Evolutionary conservation across 2,888 invertebrate species (phyloP).

Genomic region (Caenorhabditis sp.): DNA sequence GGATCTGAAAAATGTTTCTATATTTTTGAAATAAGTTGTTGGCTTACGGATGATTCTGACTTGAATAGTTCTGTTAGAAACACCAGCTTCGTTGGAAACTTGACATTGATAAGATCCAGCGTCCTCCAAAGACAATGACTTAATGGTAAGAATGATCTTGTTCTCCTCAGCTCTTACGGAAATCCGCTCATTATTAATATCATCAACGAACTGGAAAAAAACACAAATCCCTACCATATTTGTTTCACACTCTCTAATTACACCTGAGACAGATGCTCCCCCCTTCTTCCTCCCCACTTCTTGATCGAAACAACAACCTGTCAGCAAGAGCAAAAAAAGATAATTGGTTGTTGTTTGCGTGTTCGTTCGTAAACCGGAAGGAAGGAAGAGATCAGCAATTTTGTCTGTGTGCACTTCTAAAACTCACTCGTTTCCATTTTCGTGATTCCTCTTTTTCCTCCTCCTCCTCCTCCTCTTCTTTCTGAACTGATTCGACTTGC

Average conservation of each 20-base stretch:
- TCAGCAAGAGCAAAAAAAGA: neutral
- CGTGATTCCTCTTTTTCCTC: constrained; percentile 37
- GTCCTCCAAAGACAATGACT: constrained; percentile 49
- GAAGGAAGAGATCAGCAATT: neutral
- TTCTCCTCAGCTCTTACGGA: constrained; percentile 39
- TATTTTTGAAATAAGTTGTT: neutral
- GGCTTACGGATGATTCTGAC: constrained; percentile 55
- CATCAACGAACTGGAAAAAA: constrained; percentile 39
- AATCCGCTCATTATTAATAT: constrained; percentile 27
- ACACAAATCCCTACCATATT: neutral
- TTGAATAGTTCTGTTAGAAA: constrained; percentile 35
- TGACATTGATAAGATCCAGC: constrained; percentile 57
- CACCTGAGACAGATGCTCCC: neutral
- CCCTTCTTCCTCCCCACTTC: neutral
- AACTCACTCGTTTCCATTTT: constrained; percentile 46
- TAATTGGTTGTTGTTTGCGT: neutral
- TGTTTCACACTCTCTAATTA: neutral
- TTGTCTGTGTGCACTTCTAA: no score
- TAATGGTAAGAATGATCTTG: constrained; percentile 47
- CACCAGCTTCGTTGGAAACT: constrained; percentile 60
- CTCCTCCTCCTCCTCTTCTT: constrained; percentile 15
- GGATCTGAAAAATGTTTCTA: constrained; percentile 44
- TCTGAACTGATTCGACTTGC: neutral
- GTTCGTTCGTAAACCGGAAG: neutral
- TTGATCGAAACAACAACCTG: neutral